phyloP scores from a whole-genome alignment of 2,113 vertebrate species.

The Callorhinus ursinus region DNA sequence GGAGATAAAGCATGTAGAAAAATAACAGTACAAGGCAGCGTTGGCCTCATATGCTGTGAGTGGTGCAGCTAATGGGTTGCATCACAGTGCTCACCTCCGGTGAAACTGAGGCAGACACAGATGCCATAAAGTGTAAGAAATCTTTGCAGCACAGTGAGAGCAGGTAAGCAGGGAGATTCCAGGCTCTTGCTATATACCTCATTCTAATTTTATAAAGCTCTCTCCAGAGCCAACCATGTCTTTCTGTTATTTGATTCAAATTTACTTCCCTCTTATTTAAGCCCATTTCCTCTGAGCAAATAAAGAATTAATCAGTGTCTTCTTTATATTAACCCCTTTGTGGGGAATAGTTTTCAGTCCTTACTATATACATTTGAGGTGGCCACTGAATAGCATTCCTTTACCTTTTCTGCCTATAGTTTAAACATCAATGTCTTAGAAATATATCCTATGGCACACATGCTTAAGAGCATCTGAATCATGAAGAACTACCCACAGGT shows the following conservation, averaged over 20 bases:
- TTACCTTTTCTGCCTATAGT: background rate
- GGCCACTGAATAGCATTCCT: background rate
- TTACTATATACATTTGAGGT: background rate
- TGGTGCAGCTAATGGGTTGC: background rate
- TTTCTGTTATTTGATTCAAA: conserved; percentile 72
- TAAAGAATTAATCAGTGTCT: conserved; percentile 54
- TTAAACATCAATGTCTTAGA: conserved; percentile 10
- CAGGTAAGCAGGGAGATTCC: conserved; percentile 39
- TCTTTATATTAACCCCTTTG: background rate
- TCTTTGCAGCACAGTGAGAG: background rate
- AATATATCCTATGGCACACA: background rate
- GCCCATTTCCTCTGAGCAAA: conserved; percentile 65
- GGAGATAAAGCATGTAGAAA: background rate
- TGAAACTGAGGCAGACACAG: background rate
- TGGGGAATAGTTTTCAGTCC: background rate
- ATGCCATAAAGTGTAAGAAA: background rate
- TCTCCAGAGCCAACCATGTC: conserved; percentile 32
- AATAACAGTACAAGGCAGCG: background rate
- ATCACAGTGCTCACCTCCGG: background rate
- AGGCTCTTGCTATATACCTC: conserved; percentile 35
- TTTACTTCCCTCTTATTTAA: conserved; percentile 65
- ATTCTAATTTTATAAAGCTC: conserved; percentile 64
- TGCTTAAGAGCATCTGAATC: background rate
- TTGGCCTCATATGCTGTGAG: background rate
- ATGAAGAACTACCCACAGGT: background rate